Conservation (phyloP, 2,888 invertebrate species). For the Calameuta filiformis region DNA sequence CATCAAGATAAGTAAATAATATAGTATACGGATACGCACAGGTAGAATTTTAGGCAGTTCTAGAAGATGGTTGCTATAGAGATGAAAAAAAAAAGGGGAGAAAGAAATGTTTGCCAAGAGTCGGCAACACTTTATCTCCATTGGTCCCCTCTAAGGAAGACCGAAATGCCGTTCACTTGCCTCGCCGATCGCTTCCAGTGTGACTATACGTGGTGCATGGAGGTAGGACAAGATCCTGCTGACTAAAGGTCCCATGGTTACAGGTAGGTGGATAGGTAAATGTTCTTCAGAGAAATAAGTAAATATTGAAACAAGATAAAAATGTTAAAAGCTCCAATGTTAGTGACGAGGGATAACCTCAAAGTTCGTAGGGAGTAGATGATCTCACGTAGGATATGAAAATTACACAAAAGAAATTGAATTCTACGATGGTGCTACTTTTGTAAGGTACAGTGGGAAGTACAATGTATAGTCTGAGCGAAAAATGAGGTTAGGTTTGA, state of each 20-base stretch:
- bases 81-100: background rate
- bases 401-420: background rate
- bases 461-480: background rate
- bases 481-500: background rate
- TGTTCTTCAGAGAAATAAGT: slow-evolving; percentile 21
- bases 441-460: background rate
- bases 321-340: slow-evolving; percentile 26
- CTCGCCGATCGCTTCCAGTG: background rate
- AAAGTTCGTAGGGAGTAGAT: background rate
- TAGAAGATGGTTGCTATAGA: background rate
- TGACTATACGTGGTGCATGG: background rate
- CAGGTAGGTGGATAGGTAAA: slow-evolving; percentile 28
- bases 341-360: background rate
- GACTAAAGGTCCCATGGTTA: slow-evolving; percentile 6
- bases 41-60: background rate
- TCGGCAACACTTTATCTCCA: slow-evolving; percentile 32
- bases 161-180: slow-evolving; percentile 10
- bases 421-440: background rate
- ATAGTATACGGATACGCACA: background rate
- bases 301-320: slow-evolving; percentile 30
- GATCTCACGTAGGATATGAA: background rate
- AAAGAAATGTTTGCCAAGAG: slow-evolving; percentile 19
- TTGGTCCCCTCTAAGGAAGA: slow-evolving; percentile 4
- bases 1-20: slow-evolving; percentile 5
- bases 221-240: background rate